Evolutionary conservation across 1,140 invertebrate genomes (phyloP), one percentile per base, ranked within the genome.

Genomic region (Papilio aristodemus): DNA sequence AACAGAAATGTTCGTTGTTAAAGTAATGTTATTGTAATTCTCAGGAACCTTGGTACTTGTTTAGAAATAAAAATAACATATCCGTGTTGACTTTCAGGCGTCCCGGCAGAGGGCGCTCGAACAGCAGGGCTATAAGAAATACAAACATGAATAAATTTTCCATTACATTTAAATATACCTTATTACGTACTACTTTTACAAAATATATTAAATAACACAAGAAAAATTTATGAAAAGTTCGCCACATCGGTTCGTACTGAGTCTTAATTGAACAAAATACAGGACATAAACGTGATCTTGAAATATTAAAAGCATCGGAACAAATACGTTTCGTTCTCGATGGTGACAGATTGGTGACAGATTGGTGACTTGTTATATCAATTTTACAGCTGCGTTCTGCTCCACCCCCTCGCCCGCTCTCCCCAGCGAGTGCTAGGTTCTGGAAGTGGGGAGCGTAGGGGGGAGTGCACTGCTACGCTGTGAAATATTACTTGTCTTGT

Each of bases 401-500:
- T 8, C 0, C 41, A n/a, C 41, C 39, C 13, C 1, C 37, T 2
- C 4, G 7, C 41, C 14, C 41, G 11, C 37, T 1, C 1, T 14
- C 1, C n/a, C 1, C 17, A 8, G 1, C 7, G 43, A 17, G n/a
- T n/a, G n/a, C n/a, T n/a, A 10, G 25, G 25, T 5, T 11, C 2
- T 7, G n/a, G 4, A 6, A 22, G 50, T 7, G 1, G 10, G 8
- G 17, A 7, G 0, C 0, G 5, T 17, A 22, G 54, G 19, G 25
- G 25, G 27, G 22, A 19, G 9, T 11, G 54, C 14, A 27, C 14
- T 58, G 54, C 22, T 19, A 36, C 27, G 4, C 57, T 59, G 25
- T 59, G 57, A 59, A 14, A 59, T 59, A 59, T 59, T 59, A 59
- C 57, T 5, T 59, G 57, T 59, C 57, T 14, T 59, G 57, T 59